These are phyloP conservation scores for Aphelenchoides fujianensis DNA, from an alignment of 1,140 invertebrate species.

Conservation along the genomic window DNA sequence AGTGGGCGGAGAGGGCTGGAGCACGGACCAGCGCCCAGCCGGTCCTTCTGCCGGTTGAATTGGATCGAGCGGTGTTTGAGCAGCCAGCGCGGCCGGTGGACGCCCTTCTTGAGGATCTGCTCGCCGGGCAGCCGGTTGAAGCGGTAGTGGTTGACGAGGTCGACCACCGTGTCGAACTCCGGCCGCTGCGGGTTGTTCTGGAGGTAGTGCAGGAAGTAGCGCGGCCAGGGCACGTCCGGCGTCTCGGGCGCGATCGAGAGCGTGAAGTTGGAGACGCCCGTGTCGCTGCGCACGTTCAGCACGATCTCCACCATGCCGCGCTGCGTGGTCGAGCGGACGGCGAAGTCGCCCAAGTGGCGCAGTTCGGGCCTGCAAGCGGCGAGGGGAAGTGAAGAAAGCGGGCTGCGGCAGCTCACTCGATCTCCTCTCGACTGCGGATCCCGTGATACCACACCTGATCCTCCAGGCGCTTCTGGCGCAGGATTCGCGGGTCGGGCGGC, in stretches of 20 bases:
- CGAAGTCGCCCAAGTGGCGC: constrained; percentile 4
- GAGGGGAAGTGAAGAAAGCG: background rate
- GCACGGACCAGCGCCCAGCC: background rate
- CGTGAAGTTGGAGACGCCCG: background rate
- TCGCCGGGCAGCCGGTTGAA: background rate
- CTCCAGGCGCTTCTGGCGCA: background rate
- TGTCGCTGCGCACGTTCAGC: constrained; percentile 6
- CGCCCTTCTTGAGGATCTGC: background rate
- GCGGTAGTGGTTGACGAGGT: background rate
- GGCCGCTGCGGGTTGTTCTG: background rate
- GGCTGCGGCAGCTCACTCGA: background rate
- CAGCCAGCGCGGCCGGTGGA: constrained; percentile 15
- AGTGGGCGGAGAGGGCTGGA: no score
- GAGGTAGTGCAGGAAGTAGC: background rate
- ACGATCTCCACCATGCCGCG: background rate
- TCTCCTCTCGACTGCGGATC: background rate
- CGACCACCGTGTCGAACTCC: background rate
- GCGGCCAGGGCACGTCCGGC: background rate
- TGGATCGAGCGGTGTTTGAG: background rate
- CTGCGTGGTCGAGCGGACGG: background rate
- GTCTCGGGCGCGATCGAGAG: background rate
- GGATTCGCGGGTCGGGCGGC: background rate
- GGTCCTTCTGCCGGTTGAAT: background rate
- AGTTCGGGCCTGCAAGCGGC: constrained; percentile 8
- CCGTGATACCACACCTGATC: constrained; percentile 16